A percentile compares a stretch with the other conserved stretches of the same genome.
Conservation (phyloP, 2,113 vertebrate genomes). For the Protobothrops flavoviridis region DNA sequence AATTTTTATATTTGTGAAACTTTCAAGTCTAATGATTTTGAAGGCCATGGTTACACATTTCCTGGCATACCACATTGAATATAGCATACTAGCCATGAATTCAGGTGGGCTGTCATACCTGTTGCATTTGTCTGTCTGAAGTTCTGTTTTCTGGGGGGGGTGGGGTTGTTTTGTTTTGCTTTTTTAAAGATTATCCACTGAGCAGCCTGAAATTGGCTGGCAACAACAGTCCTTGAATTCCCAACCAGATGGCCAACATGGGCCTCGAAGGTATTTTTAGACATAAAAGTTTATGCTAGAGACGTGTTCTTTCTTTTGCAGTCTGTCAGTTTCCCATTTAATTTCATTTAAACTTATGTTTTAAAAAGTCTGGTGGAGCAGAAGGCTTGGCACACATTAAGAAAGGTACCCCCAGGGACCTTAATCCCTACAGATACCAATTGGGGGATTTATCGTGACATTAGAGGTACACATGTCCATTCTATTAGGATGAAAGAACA, state of each 20-base stretch:
- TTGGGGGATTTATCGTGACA: background rate
- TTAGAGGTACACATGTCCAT: background rate
- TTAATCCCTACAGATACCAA: background rate
- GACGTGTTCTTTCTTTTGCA: background rate
- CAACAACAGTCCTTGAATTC: background rate
- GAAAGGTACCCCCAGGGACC: background rate
- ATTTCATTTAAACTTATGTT: background rate
- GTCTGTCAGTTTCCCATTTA: background rate
- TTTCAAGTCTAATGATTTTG: background rate
- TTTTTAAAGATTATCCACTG: background rate
- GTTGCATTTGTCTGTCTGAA: background rate
- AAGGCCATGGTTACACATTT: background rate
- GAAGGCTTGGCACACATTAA: background rate
- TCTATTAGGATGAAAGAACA: background rate
- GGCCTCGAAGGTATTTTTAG: background rate
- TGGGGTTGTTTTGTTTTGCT: no score
- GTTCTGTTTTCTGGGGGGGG: background rate
- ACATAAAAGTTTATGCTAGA: background rate
- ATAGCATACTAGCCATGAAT: background rate
- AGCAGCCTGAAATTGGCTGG: background rate
- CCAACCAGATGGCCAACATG: background rate
- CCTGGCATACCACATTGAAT: background rate
- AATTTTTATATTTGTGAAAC: background rate
- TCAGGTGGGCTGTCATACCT: background rate
- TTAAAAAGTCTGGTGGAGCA: background rate